phyloP scores from a whole-genome alignment of 1,140 invertebrate genomes.

The Drosophila pachea region DNA sequence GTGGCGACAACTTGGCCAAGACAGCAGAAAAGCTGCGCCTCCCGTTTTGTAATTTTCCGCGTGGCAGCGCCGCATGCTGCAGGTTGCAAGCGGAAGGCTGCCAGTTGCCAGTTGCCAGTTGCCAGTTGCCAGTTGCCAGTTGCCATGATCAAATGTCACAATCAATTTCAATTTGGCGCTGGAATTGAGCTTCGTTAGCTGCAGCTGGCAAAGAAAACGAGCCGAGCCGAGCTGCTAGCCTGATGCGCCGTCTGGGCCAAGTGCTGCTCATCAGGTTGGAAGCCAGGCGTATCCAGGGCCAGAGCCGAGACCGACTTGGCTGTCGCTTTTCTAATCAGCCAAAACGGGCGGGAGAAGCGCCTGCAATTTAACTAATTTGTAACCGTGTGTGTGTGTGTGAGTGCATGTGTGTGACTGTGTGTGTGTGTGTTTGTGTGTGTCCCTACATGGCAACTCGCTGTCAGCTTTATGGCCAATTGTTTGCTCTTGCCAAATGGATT shows the following conservation, averaged over 20 bases:
- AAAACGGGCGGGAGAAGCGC: slow-evolving; percentile 49
- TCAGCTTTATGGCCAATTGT: slow-evolving; percentile 35
- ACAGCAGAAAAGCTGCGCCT: slow-evolving; percentile 43
- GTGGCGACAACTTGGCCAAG: slow-evolving; percentile 38
- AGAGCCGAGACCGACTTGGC: slow-evolving; percentile 43
- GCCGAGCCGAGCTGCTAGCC: slow-evolving; percentile 26
- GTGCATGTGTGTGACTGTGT: slow-evolving; percentile 11
- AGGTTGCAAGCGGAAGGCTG: not conserved
- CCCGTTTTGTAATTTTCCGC: slow-evolving; percentile 61
- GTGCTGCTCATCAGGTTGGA: slow-evolving; percentile 17
- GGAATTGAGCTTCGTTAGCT: slow-evolving; percentile 76
- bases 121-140: slow-evolving; percentile 10
- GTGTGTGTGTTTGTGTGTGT: slow-evolving; percentile 13
- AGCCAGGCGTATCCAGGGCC: slow-evolving; percentile 24
- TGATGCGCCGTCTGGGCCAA: slow-evolving; percentile 22
- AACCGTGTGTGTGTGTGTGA: slow-evolving; percentile 10
- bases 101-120: slow-evolving; percentile 3
- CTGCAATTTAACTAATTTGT: slow-evolving; percentile 77
- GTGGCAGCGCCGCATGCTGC: slow-evolving; percentile 20
- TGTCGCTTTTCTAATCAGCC: slow-evolving; percentile 71
- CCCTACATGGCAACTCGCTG: slow-evolving; percentile 1
- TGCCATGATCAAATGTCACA: slow-evolving; percentile 75
- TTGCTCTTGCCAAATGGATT: slow-evolving; percentile 38
- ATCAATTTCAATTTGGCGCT: slow-evolving; percentile 78
- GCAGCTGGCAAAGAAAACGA: slow-evolving; percentile 57